Evolutionary conservation across 2,797 vertebrate species (phyloP).

Genomic region (Sebastes kiyomatsui): DNA sequence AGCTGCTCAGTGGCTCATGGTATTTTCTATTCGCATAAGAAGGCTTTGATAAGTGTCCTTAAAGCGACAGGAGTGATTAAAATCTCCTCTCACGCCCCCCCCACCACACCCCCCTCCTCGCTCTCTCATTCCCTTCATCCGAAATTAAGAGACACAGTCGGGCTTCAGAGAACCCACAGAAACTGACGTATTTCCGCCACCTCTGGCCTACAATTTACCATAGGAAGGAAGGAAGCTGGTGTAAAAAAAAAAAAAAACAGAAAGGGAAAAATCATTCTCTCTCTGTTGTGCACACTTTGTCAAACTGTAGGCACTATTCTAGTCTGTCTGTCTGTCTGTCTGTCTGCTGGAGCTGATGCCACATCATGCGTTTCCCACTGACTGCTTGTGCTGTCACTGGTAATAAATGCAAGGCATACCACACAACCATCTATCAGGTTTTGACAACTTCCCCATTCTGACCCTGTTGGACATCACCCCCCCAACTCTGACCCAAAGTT

Average conservation of each 20-base stretch:
- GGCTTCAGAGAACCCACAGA: conserved; percentile 75
- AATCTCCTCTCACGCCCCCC: conserved; percentile 65
- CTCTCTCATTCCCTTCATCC: conserved; percentile 65
- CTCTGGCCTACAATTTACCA: conserved; percentile 79
- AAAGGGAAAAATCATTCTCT: conserved; percentile 9
- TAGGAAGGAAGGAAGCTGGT: conserved; percentile 82
- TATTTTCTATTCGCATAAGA: conserved; percentile 81
- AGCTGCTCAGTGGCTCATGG: conserved; percentile 71
- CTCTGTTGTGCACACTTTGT: conserved; percentile 60
- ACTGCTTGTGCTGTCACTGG: conserved; percentile 47
- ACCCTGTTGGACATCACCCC: neutral
- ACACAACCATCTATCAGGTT: conserved; percentile 44
- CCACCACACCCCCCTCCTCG: neutral
- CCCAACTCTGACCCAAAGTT: neutral
- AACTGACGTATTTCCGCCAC: conserved; percentile 89
- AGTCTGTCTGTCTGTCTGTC: conserved; percentile 9
- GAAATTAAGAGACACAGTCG: conserved; percentile 80
- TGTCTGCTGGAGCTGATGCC: conserved; percentile 53
- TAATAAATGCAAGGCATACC: conserved; percentile 29
- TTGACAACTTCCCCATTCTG: conserved; percentile 60
- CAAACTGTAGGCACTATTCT: conserved; percentile 54
- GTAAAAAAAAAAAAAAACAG: conserved; percentile 43
- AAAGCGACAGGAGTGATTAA: conserved; percentile 87
- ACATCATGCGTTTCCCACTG: conserved; percentile 56
- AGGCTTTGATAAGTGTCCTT: conserved; percentile 86